These are phyloP conservation scores for Sinopyrophorus schimmeli DNA, from an alignment of 2,888 invertebrate species.

Conservation along the genomic window DNA sequence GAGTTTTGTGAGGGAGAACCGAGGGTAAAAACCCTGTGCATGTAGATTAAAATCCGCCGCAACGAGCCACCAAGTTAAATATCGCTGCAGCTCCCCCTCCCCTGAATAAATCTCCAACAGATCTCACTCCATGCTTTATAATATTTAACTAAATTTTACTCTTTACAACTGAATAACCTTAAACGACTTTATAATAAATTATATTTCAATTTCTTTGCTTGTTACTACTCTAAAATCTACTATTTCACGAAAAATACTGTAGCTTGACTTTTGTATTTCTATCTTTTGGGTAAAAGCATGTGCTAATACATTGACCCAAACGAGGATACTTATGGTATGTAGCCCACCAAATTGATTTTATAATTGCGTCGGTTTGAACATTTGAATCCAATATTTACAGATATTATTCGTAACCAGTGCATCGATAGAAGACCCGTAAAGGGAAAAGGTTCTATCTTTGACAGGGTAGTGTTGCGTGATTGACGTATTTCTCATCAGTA, in stretches of 20 bases:
- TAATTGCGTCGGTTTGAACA: slow-evolving; percentile 10
- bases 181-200: too few species aligned
- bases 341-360: too few species aligned
- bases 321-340: too few species aligned
- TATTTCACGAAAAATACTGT: too few species aligned
- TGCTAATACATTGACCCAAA: too few species aligned
- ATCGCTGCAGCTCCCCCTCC: slow-evolving; percentile 50
- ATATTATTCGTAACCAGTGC: slow-evolving; percentile 23
- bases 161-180: slow-evolving; percentile 49
- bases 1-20: slow-evolving; percentile 50
- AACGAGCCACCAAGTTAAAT: slow-evolving; percentile 54
- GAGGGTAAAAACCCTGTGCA: slow-evolving; percentile 56
- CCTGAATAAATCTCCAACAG: slow-evolving; percentile 55
- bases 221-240: too few species aligned
- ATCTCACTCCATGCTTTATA: slow-evolving; percentile 52
- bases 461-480: slow-evolving; percentile 58
- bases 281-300: too few species aligned
- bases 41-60: slow-evolving; percentile 57
- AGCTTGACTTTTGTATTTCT: too few species aligned
- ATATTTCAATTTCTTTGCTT: too few species aligned
- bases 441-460: slow-evolving; percentile 35
- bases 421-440: slow-evolving; percentile 30
- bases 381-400: slow-evolving; percentile 23
- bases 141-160: slow-evolving; percentile 57
- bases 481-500: slow-evolving; percentile 79